A percentile compares a stretch with the other conserved stretches of the same genome.
These are phyloP conservation scores for Rutpela maculata DNA, from an alignment of 2,888 invertebrate genomes.

Conservation along the genomic window DNA sequence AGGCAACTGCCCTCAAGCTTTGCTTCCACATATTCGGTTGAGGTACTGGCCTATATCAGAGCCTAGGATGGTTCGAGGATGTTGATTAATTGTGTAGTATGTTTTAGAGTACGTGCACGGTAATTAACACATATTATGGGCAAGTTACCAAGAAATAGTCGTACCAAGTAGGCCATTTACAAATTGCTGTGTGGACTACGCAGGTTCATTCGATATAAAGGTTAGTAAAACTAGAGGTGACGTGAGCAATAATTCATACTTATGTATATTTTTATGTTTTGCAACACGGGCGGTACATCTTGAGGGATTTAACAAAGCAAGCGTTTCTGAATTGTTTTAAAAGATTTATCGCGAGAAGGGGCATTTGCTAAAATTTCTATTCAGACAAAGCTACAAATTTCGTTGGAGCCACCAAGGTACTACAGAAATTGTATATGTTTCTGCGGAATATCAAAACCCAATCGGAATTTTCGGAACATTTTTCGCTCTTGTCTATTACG, in stretches of 20 bases:
- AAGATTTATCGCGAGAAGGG: neutral
- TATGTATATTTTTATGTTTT: neutral
- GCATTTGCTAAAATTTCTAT: slow-evolving; percentile 2
- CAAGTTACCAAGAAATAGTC: neutral
- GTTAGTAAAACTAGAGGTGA: neutral
- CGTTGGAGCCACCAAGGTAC: neutral
- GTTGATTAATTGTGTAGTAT: neutral
- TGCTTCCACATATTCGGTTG: neutral
- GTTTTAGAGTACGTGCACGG: neutral
- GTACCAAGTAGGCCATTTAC: neutral
- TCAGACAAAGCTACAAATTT: slow-evolving; percentile 5
- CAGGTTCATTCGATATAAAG: neutral
- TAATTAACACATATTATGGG: neutral
- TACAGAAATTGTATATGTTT: neutral
- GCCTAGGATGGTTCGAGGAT: neutral
- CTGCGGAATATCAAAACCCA: neutral
- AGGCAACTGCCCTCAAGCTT: neutral
- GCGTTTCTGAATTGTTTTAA: slow-evolving; percentile 1
- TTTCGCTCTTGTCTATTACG: neutral
- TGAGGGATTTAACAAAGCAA: neutral
- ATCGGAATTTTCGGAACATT: too few species aligned
- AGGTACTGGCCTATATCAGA: neutral
- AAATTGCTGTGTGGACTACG: neutral
- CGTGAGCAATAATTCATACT: neutral
- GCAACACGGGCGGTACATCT: neutral